Percentiles rank a stretch among this genome's conserved stretches.
Conservation (phyloP, 2,888 invertebrate species). For the Conomelus anceps region DNA sequence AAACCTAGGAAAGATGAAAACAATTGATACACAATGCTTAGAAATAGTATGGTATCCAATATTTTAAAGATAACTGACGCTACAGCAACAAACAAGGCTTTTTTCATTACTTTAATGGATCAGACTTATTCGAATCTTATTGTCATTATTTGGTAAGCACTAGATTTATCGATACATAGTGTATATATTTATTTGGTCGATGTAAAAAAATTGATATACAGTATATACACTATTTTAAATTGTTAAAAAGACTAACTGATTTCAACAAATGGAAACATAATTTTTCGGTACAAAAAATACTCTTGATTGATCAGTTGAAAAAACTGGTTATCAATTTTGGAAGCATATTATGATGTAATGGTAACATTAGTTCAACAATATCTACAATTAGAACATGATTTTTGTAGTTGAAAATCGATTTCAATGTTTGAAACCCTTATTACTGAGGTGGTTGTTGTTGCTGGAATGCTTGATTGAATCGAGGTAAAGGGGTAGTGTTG, state of each 20-base stretch:
- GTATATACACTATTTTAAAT: background rate
- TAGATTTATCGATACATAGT: background rate
- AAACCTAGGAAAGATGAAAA: background rate
- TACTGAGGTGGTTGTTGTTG: slow-evolving; percentile 37
- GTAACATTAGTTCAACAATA: no score
- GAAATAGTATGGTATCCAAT: background rate
- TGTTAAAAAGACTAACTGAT: background rate
- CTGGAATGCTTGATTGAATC: slow-evolving; percentile 47
- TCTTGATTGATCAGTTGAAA: background rate
- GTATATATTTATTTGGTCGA: background rate
- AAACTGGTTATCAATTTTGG: no score
- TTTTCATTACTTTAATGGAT: background rate
- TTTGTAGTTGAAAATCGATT: no score
- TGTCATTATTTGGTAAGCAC: background rate
- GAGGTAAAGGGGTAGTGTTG: slow-evolving; percentile 40
- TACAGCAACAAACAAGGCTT: background rate
- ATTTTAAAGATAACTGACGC: background rate
- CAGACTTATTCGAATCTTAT: background rate
- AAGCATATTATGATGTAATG: no score
- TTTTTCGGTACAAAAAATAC: background rate
- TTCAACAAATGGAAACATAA: background rate
- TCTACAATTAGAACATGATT: background rate
- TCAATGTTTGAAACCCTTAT: background rate
- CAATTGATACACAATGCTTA: no score
- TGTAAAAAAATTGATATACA: background rate